phyloP scores from a whole-genome alignment of 2,888 invertebrate species.

The Tanytarsus gracilentus region DNA sequence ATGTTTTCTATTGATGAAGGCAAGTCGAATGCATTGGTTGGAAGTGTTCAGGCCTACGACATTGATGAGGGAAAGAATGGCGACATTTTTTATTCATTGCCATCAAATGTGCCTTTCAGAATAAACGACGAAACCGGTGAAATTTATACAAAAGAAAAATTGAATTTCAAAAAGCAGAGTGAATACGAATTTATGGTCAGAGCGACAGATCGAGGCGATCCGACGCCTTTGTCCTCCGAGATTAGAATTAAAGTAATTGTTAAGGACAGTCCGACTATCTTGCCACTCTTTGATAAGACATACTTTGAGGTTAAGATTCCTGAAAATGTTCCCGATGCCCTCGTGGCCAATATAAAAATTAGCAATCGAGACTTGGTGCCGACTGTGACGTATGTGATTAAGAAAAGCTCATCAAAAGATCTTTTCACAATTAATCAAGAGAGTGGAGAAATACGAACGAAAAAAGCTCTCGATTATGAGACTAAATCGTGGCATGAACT shows the following conservation, averaged over 20 bases:
- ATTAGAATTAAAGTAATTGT: conserved; percentile 67
- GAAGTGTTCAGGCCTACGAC: conserved; percentile 75
- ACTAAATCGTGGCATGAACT: conserved; percentile 62
- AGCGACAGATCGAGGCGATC: conserved; percentile 78
- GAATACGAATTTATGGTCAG: conserved; percentile 72
- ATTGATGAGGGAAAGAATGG: conserved; percentile 81
- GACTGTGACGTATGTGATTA: conserved; percentile 73
- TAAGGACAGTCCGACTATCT: conserved; percentile 71
- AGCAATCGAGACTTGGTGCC: conserved; percentile 72
- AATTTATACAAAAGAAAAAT: conserved; percentile 59
- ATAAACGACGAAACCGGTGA: conserved; percentile 73
- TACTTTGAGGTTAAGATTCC: conserved; percentile 72
- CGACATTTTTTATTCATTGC: conserved; percentile 68
- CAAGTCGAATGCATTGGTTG: conserved; percentile 52
- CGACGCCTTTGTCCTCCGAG: conserved; percentile 47
- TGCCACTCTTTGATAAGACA: conserved; percentile 64
- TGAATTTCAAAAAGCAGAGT: conserved; percentile 75
- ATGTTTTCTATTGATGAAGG: conserved; percentile 73
- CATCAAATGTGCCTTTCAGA: conserved; percentile 65
- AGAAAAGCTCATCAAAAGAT: conserved; percentile 64
- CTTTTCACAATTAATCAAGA: conserved; percentile 74
- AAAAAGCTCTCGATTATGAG: conserved; percentile 70
- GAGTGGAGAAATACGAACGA: conserved; percentile 68
- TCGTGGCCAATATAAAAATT: conserved; percentile 74
- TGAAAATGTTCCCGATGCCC: conserved; percentile 71